Base-by-base conservation (phyloP, 2,113 vertebrate genomes). In the Brachyistius frenatus region DNA sequence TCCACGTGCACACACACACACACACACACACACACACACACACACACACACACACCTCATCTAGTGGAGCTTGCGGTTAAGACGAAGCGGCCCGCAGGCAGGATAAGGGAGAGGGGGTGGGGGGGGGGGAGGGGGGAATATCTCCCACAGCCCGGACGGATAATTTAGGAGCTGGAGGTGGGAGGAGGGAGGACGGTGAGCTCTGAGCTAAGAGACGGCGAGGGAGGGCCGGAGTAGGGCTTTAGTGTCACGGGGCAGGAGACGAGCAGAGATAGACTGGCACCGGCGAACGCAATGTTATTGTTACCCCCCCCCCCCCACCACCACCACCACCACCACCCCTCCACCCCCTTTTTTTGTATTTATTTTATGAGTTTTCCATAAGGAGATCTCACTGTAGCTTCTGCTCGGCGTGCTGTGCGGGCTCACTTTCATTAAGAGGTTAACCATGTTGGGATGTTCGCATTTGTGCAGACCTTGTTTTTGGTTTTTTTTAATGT, bases 201-300 rank as follows among this genome's bases (percentile, higher is more conserved):
- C 14, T 5, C 1, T 44, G 41, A 41, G 81, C 23, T 56, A 46
- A 49, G 66, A 76, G 55, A 23, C 37, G 33, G 39, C 56, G 58
- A 67, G 71, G 73, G 74, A 56, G 75, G 32, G 66, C 36, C 55
- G 62, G 73, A 81, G 36, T n/a, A 68, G 76, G 74, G 79, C 64
- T 88, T 89, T 88, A 88, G 80, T 87, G 87, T 90, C 87, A 83
- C 23, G 66, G 76, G 75, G 68, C 80, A 63, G 79, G 78, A 89
- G 88, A 89, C 85, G 80, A 83, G 83, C 75, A 78, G 74, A 88
- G 90, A 87, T 89, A 86, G 86, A 91, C 84, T 90, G 90, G 91
- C 88, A 90, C 90, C 86, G 78, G 76, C 76, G 67, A 83, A 68
- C 80, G 66, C 69, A 6, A 87, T 86, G 89, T 89, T 88, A 82